Percentiles rank a stretch among this genome's conserved stretches.
These are phyloP conservation scores for Pycnomerus fuliginosus DNA, from an alignment of 2,888 invertebrate genomes.

Conservation along the genomic window DNA sequence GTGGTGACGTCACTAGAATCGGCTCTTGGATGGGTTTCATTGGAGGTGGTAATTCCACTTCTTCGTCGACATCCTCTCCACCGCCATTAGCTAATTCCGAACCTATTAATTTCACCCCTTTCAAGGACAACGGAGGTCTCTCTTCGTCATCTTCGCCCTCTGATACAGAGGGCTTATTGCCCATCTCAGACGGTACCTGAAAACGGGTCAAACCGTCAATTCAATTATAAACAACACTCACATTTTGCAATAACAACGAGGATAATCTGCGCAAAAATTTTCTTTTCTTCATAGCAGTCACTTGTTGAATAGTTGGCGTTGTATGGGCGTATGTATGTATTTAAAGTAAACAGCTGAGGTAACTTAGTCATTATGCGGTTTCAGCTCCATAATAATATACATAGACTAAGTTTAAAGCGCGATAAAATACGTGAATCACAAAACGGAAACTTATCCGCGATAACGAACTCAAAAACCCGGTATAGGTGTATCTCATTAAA, in stretches of 20 bases:
- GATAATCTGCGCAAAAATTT: slow-evolving; percentile 29
- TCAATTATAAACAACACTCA: neutral
- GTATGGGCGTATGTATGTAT: neutral
- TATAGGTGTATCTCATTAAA: no score
- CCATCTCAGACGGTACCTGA: slow-evolving; percentile 58
- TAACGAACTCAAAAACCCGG: slow-evolving; percentile 1
- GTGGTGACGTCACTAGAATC: slow-evolving; percentile 46
- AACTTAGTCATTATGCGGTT: slow-evolving; percentile 8
- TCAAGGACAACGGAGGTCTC: slow-evolving; percentile 31
- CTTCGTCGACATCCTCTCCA: slow-evolving; percentile 75
- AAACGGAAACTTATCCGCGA: slow-evolving; percentile 13
- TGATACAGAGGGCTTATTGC: slow-evolving; percentile 55
- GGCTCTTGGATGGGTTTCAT: slow-evolving; percentile 92
- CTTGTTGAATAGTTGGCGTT: no score
- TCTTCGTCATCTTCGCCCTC: slow-evolving; percentile 54
- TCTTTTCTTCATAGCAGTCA: slow-evolving; percentile 18
- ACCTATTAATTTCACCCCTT: slow-evolving; percentile 39
- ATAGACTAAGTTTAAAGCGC: slow-evolving; percentile 6
- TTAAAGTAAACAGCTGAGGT: slow-evolving; percentile 5
- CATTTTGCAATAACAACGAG: slow-evolving; percentile 14
- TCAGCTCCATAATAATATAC: slow-evolving; percentile 8
- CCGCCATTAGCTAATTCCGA: slow-evolving; percentile 55
- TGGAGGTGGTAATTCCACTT: slow-evolving; percentile 89
- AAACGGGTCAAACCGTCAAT: neutral
- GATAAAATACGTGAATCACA: slow-evolving; percentile 16